Evolutionary conservation across 2,797 vertebrate genomes (phyloP), one percentile per base, ranked within the genome.

Genomic region (Oryzias dopingdopingensis): DNA sequence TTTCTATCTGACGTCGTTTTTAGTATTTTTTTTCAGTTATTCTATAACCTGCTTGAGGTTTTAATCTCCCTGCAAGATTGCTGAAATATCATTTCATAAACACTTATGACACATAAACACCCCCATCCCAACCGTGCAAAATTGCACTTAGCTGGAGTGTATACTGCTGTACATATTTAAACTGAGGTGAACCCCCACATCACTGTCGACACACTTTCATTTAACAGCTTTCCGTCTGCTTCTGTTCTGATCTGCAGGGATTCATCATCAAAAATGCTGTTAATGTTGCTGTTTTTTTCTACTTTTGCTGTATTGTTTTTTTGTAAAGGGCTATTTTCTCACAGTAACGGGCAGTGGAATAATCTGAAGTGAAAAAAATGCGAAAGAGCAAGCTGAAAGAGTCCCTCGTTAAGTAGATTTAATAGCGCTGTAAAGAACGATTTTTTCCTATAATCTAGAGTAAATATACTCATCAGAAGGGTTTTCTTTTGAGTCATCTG

Each of bases 1-100:
- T 14, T 14, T 16, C 48, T 37, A 42, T 59, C 42, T 37, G n/a
- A 40, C 13, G 29, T 5, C 2, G 2, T 20, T 54, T 44, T 46
- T 24, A 18, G 53, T 58, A 46, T 17, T 0, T 14, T 7, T 7
- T 73, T 58, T 45, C 15, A 23, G 17, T 59, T 65, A 62, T 74
- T 60, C 58, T 18, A 47, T 8, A 14, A 18, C 32, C 29, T 24
- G 55, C 52, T 47, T 61, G 49, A 40, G 37, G 20, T 53, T 62
- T 70, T 77, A 59, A 74, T 62, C 68, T 52, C 49, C 52, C 37
- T 72, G 60, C 52, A 62, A 53, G 69, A 74, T 85, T 65, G 76
- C 80, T 85, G 57, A 76, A 76, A 70, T 53, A 15, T 61, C 0
- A 12, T 81, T 83, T 77, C 67, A 66, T 71, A 74, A 69, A 62